These are phyloP conservation scores for Tenualosa thibaudeaui DNA, from an alignment of 2,797 vertebrate species.

Conservation along the genomic window DNA sequence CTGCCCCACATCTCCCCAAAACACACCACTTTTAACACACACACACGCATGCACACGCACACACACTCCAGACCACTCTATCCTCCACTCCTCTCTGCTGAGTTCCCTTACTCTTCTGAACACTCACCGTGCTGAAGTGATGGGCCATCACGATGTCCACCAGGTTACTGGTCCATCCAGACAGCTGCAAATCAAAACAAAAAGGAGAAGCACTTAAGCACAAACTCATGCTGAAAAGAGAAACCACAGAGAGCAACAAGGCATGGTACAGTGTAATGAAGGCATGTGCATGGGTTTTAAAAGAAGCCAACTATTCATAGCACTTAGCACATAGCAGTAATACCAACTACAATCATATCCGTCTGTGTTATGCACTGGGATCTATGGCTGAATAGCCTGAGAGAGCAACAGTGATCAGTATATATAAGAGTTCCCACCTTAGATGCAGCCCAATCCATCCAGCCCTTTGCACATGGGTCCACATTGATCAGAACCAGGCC, in stretches of 20 bases:
- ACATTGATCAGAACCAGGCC: slow-evolving; percentile 91
- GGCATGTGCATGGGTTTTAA: neutral
- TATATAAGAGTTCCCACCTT: slow-evolving; percentile 82
- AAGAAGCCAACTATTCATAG: neutral
- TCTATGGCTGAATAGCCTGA: too few relatives aligned
- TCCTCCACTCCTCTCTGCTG: neutral
- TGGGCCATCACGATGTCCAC: slow-evolving; percentile 90
- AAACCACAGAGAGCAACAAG: neutral
- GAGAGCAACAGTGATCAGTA: neutral
- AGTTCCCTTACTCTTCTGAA: neutral
- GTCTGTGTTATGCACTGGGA: neutral
- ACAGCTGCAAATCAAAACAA: slow-evolving; percentile 73
- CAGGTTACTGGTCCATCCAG: slow-evolving; percentile 90
- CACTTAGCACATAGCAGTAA: neutral
- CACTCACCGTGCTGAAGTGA: slow-evolving; percentile 91
- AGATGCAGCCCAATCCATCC: slow-evolving; percentile 95
- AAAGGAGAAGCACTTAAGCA: neutral
- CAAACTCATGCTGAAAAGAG: neutral
- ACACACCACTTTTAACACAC: neutral
- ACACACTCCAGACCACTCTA: neutral
- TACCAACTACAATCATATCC: neutral
- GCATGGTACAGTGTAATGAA: neutral
- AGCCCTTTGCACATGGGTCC: slow-evolving; percentile 93
- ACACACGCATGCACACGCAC: neutral
- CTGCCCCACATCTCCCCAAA: neutral